Evolutionary conservation across 1,140 invertebrate species (phyloP).

Genomic region (Plectus sambesii): DNA sequence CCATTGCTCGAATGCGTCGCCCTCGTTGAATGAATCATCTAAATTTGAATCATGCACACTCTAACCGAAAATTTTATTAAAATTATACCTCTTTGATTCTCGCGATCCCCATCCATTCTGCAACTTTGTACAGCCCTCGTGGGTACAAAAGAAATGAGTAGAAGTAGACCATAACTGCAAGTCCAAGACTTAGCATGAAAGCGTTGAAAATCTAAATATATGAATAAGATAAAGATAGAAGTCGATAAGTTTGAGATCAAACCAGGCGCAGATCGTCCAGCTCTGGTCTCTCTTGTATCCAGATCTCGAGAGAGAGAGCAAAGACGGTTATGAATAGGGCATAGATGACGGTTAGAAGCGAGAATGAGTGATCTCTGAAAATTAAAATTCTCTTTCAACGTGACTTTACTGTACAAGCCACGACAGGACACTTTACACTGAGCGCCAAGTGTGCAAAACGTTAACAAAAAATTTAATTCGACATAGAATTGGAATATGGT

Average conservation of each 20-base stretch:
- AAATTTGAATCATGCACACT: constrained; percentile 7
- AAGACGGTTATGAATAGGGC: constrained; percentile 43
- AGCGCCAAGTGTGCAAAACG: no score
- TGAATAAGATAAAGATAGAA: constrained; percentile 4
- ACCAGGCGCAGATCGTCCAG: constrained; percentile 36
- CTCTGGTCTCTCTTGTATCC: constrained; percentile 41
- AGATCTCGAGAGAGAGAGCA: constrained; percentile 37
- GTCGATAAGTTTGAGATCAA: constrained; percentile 34
- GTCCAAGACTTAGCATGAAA: constrained; percentile 40
- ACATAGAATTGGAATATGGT: no score
- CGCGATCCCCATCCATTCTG: no score
- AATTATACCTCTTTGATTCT: no score
- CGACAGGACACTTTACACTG: no score
- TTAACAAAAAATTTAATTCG: no score
- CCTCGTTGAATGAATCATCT: constrained; percentile 14
- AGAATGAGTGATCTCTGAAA: constrained; percentile 40
- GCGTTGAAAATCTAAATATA: constrained; percentile 38
- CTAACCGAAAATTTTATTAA: constrained; percentile 1
- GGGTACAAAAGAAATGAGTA: constrained; percentile 42
- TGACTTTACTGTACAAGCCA: no score
- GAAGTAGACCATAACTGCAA: constrained; percentile 38
- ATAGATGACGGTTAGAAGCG: constrained; percentile 36
- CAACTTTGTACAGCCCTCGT: constrained; percentile 24
- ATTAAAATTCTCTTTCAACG: no score
- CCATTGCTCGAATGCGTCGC: constrained; percentile 34